Evolutionary conservation across 2,888 invertebrate species (phyloP), one percentile per base, ranked within the genome.

Genomic region (Disparrhopalites patrizii): DNA sequence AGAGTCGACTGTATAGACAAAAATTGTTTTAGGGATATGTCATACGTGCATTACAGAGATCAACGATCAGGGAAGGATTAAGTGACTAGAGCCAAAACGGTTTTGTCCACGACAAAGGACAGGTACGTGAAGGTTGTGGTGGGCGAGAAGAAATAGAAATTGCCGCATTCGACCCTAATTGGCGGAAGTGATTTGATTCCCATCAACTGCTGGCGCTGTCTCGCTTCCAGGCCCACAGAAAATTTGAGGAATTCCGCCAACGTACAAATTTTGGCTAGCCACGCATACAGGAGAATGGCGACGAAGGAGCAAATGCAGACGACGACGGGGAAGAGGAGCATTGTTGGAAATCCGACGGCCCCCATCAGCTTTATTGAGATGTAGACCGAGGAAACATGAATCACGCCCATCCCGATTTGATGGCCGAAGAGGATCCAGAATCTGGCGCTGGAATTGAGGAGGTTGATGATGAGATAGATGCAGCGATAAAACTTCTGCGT

Each of bases 71-170:
- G n/a, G n/a, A n/a, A n/a, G n/a, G 36, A 36, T 15, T 43, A 43
- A 5, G 20, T 43, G 5, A 52, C 52, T 28, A 52, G 52, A 10
- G 52, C 31, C 4, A 55, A 18, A 13, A 55, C 55, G 1, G 33
- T 55, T 55, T 55, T 55, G 20, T 55, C 55, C 18, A 55, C 33
- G 2, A 55, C 33, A 31, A 55, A 55, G 10, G 55, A 27, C 20
- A 55, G 33, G 18, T 55, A 55, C 31, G 30, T 55, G 33, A 55
- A 55, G 33, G 33, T 55, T 10, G 55, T 55, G 3, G 20, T 31
- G 18, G 31, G 28, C 2, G 55, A 55, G 33, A 55, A 55, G 7
- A 20, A 10, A 28, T 31, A 55, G 33, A 55, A 55, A 31, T 55
- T 13, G 3, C 55, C 55, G 23, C 30, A 28, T n/a, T 31, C 18